Evolutionary conservation across 2,888 invertebrate species (phyloP).

Genomic region (Elmis aenea): DNA sequence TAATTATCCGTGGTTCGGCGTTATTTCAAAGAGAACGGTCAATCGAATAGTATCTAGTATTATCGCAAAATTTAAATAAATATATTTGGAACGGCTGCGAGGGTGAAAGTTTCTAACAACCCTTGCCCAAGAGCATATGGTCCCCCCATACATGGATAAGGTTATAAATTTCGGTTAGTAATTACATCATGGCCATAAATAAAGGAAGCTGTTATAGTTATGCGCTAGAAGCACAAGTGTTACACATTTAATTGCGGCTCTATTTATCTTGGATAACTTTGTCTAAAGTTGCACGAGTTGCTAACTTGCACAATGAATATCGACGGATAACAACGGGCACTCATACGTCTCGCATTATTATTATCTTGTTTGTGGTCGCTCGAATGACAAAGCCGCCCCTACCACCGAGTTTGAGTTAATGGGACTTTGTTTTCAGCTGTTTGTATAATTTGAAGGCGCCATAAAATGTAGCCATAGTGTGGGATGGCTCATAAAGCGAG

Average conservation of each 20-base stretch:
- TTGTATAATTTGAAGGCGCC: not conserved
- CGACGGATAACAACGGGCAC: conserved; percentile 11
- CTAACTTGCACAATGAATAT: conserved; percentile 21
- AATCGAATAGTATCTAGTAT: no score
- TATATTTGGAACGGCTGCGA: no score
- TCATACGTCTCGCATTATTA: not conserved
- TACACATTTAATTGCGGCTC: conserved; percentile 36
- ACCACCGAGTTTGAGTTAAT: no score
- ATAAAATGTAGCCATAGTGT: not conserved
- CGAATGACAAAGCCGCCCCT: not conserved
- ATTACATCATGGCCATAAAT: conserved; percentile 41
- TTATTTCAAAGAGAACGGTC: no score
- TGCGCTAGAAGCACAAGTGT: conserved; percentile 34
- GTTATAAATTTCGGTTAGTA: conserved; percentile 40
- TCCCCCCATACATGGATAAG: conserved; percentile 34
- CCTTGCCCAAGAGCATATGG: conserved; percentile 12
- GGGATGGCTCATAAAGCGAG: not conserved
- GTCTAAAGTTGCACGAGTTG: conserved; percentile 21
- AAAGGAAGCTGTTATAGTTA: conserved; percentile 36
- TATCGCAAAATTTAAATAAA: no score
- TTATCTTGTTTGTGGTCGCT: not conserved
- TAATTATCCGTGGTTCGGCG: no score
- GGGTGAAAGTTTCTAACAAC: no score
- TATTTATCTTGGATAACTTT: conserved; percentile 28
- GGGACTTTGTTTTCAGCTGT: not conserved